phyloP scores from a whole-genome alignment of 2,888 invertebrate species.

The Eulithis prunata region DNA sequence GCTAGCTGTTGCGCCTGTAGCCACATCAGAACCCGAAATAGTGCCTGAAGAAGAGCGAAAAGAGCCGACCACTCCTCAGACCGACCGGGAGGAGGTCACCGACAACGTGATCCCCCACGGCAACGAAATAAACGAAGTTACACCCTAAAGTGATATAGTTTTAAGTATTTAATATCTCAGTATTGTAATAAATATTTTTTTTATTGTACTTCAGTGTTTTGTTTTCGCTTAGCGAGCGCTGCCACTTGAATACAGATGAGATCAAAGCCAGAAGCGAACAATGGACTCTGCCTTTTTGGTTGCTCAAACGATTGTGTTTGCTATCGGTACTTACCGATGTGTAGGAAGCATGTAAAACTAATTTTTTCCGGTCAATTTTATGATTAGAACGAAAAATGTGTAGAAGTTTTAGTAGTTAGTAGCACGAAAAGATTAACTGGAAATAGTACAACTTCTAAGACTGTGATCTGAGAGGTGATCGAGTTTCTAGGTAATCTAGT shows the following conservation, averaged over 20 bases:
- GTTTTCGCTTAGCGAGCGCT: slow-evolving; percentile 54
- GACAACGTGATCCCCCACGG: slow-evolving; percentile 73
- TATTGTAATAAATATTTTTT: slow-evolving; percentile 79
- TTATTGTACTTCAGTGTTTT: slow-evolving; percentile 62
- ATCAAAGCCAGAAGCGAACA: slow-evolving; percentile 53
- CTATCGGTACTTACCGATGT: background rate
- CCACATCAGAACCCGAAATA: slow-evolving; percentile 35
- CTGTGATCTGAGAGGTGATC: slow-evolving; percentile 1
- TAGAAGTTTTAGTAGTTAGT: no score
- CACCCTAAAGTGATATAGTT: slow-evolving; percentile 73
- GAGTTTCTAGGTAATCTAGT: slow-evolving; percentile 14
- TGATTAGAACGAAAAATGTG: no score
- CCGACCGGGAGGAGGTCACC: slow-evolving; percentile 62
- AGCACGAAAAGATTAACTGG: background rate
- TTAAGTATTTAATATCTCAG: slow-evolving; percentile 72
- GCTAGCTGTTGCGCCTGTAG: background rate
- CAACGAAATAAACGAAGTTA: slow-evolving; percentile 64
- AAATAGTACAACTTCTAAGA: background rate
- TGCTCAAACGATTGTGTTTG: slow-evolving; percentile 6
- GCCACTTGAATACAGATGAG: slow-evolving; percentile 57
- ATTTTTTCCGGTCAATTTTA: no score
- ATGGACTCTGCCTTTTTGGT: slow-evolving; percentile 45
- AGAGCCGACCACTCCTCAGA: slow-evolving; percentile 62
- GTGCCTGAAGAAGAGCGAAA: slow-evolving; percentile 56
- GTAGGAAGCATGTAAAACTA: background rate